phyloP scores from a whole-genome alignment of 2,888 invertebrate genomes.

The Mimas tiliae region DNA sequence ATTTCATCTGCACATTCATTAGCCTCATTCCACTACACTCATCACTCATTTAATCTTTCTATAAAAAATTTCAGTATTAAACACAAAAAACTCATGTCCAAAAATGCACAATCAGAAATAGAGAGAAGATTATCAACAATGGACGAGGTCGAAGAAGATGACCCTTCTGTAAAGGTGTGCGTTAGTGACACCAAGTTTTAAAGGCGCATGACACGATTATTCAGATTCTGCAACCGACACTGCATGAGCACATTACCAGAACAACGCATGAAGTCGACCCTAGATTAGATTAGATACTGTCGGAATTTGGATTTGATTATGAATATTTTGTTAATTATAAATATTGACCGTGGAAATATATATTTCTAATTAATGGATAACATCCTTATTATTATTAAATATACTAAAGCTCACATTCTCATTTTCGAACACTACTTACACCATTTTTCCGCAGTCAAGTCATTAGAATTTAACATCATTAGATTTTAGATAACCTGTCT shows the following conservation, averaged over 20 bases:
- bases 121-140: constrained; percentile 91
- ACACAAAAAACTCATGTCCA: constrained; percentile 88
- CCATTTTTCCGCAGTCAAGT: constrained; percentile 1
- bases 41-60: constrained; percentile 21
- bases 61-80: constrained; percentile 74
- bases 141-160: constrained; percentile 94
- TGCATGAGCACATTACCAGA: constrained; percentile 38
- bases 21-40: constrained; percentile 5
- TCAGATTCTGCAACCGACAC: constrained; percentile 33
- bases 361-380: neutral
- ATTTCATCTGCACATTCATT: constrained; percentile 14
- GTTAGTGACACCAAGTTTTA: constrained; percentile 79
- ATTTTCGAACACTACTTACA: neutral
- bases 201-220: constrained; percentile 49
- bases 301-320: constrained; percentile 2
- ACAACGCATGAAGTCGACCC: constrained; percentile 29
- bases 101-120: constrained; percentile 86
- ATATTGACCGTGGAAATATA: constrained; percentile 9
- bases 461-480: constrained; percentile 7
- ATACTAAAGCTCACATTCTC: constrained; percentile 12
- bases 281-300: constrained; percentile 23
- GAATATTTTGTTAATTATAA: neutral
- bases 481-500: constrained; percentile 16
- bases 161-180: constrained; percentile 83
- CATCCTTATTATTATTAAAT: neutral